Evolutionary conservation across 1,140 invertebrate genomes (phyloP).

Genomic region (Dendroctonus valens): DNA sequence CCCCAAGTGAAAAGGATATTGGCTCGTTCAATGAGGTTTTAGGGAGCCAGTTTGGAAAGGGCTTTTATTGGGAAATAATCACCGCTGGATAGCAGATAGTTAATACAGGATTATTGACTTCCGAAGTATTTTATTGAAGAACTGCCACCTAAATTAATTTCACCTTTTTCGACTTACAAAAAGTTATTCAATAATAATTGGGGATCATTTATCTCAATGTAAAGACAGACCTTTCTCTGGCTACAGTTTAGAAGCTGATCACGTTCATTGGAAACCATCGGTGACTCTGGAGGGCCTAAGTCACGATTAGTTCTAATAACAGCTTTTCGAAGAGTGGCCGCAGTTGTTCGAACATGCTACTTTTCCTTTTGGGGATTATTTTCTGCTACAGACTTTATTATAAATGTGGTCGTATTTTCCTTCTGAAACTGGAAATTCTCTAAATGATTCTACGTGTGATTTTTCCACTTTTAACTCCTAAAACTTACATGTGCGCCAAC

Average conservation of each 20-base stretch:
- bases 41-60: too few species aligned
- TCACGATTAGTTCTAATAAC: neutral
- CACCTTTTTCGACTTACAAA: constrained; percentile 5
- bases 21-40: too few species aligned
- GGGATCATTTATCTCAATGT: constrained; percentile 10
- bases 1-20: too few species aligned
- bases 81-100: neutral
- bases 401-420: neutral
- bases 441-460: too few species aligned
- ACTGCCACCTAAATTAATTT: constrained; percentile 15
- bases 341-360: neutral
- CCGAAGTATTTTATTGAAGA: neutral
- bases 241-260: constrained; percentile 13
- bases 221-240: constrained; percentile 7
- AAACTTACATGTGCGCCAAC: too few species aligned
- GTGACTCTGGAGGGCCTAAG: neutral
- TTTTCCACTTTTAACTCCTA: too few species aligned
- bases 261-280: neutral
- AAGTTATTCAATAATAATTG: neutral
- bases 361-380: neutral
- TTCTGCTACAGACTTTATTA: neutral
- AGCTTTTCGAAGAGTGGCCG: neutral
- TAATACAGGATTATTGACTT: neutral
- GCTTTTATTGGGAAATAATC: too few species aligned
- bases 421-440: neutral